phyloP scores from a whole-genome alignment of 2,113 vertebrate genomes.

The Sphyrna mokarran region DNA sequence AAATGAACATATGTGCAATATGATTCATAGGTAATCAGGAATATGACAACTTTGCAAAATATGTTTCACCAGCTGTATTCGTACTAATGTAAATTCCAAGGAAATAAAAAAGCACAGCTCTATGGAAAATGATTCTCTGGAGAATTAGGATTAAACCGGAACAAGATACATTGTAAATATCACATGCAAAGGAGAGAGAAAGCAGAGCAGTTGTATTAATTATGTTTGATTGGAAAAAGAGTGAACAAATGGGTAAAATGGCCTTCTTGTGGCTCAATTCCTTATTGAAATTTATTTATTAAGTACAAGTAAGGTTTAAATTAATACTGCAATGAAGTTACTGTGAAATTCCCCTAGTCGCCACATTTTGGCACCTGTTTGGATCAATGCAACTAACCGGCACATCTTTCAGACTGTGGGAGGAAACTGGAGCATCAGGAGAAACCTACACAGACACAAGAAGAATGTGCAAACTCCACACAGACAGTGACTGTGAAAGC shows the following conservation, averaged over 20 bases:
- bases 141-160: neutral
- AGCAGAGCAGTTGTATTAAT: neutral
- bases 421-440: no score
- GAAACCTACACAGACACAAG: no score
- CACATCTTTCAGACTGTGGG: no score
- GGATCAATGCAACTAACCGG: no score
- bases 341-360: no score
- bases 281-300: neutral
- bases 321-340: no score
- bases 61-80: neutral
- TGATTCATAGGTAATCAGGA: neutral
- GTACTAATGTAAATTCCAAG: neutral
- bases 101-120: neutral
- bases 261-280: neutral
- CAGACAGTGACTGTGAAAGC: no score
- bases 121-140: neutral
- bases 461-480: no score
- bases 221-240: neutral
- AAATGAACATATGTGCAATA: constrained; percentile 15
- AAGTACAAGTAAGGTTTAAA: no score
- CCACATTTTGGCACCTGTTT: no score
- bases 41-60: neutral
- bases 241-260: neutral
- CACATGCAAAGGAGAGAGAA: neutral
- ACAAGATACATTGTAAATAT: neutral